phyloP scores from a whole-genome alignment of 2,888 invertebrate genomes.

The Myathropa florea region DNA sequence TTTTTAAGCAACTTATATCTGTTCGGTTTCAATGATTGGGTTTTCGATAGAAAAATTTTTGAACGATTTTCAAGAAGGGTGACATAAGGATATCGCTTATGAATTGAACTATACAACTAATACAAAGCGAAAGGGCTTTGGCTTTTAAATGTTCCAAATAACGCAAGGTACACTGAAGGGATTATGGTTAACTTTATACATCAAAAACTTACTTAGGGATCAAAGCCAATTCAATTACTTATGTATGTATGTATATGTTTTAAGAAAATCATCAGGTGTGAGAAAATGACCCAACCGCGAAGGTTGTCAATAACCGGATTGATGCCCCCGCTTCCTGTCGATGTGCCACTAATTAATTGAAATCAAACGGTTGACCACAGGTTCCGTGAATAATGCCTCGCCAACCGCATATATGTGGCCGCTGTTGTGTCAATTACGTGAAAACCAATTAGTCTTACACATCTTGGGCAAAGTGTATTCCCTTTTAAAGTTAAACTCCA shows the following conservation, averaged over 20 bases:
- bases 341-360: constrained; percentile 53
- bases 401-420: constrained; percentile 50
- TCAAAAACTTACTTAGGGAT: background rate
- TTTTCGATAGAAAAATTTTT: too few relatives aligned
- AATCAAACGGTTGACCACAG: constrained; percentile 48
- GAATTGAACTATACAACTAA: background rate
- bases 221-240: background rate
- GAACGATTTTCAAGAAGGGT: too few relatives aligned
- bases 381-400: constrained; percentile 26
- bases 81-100: too few relatives aligned
- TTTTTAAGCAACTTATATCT: too few relatives aligned
- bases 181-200: background rate
- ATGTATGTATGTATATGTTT: background rate
- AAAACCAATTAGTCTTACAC: constrained; percentile 31
- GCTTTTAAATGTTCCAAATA: background rate
- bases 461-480: background rate
- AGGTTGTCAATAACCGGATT: constrained; percentile 40
- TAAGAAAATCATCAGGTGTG: background rate
- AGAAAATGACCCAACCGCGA: background rate
- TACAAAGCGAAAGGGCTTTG: background rate
- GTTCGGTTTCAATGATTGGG: too few relatives aligned
- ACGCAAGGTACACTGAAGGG: background rate
- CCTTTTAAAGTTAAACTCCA: background rate
- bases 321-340: constrained; percentile 29
- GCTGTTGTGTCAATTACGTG: constrained; percentile 47